Evolutionary conservation across 2,797 vertebrate species (phyloP).

Genomic region (Microhierax caerulescens): DNA sequence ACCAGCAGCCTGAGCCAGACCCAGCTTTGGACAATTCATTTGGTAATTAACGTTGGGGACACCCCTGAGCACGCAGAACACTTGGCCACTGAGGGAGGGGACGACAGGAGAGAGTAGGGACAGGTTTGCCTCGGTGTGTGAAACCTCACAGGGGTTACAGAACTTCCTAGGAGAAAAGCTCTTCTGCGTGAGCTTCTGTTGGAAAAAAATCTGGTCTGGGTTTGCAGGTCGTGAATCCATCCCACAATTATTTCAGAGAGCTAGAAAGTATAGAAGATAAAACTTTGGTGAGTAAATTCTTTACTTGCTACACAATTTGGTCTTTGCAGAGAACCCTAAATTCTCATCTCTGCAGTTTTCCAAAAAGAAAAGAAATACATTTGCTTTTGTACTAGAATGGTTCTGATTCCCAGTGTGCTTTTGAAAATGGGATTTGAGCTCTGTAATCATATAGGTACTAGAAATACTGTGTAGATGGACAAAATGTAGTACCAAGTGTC

Average conservation of each 20-base stretch:
- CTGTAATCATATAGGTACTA: background rate
- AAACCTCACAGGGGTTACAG: background rate
- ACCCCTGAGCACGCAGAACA: fast-evolving
- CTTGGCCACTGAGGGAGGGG: fast-evolving
- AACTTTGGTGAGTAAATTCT: background rate
- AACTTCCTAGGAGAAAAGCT: background rate
- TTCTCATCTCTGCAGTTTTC: background rate
- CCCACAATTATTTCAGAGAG: background rate
- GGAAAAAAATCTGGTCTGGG: too few species aligned
- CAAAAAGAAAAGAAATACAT: background rate
- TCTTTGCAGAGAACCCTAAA: background rate
- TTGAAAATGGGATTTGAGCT: background rate
- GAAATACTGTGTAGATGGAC: background rate
- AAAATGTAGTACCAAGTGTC: background rate
- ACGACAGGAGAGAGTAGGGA: background rate
- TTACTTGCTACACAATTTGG: background rate
- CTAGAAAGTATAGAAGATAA: background rate
- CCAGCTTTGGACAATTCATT: too few species aligned
- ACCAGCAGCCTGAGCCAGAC: background rate
- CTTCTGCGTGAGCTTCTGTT: fast-evolving
- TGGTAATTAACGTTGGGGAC: fast-evolving
- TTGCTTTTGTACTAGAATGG: background rate
- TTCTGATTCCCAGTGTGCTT: background rate
- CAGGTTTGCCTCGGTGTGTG: fast-evolving
- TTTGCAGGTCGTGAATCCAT: background rate